Evolutionary conservation across 2,113 vertebrate species (phyloP).

Genomic region (human (Homo sapiens)): GRCh38 chr4:171495001-171495500

Average conservation of each 20-base stretch:
- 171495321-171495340: neutral
- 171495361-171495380: neutral
- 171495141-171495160: neutral
- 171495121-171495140: neutral
- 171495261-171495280: neutral
- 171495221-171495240: neutral
- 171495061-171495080: neutral
- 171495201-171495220: neutral
- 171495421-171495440: neutral
- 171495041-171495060: neutral
- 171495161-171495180: neutral
- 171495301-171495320: neutral
- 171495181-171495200: neutral
- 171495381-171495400: neutral
- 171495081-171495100: neutral
- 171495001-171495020: neutral
- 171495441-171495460: fast-evolving
- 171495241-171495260: neutral
- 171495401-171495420: fast-evolving
- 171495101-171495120: neutral
- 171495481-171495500: neutral
- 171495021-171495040: neutral
- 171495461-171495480: neutral
- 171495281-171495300: neutral
- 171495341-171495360: no score